Evolutionary conservation across 2,797 vertebrate genomes (phyloP), one percentile per base, ranked within the genome.

Genomic region (Cynopterus sphinx): DNA sequence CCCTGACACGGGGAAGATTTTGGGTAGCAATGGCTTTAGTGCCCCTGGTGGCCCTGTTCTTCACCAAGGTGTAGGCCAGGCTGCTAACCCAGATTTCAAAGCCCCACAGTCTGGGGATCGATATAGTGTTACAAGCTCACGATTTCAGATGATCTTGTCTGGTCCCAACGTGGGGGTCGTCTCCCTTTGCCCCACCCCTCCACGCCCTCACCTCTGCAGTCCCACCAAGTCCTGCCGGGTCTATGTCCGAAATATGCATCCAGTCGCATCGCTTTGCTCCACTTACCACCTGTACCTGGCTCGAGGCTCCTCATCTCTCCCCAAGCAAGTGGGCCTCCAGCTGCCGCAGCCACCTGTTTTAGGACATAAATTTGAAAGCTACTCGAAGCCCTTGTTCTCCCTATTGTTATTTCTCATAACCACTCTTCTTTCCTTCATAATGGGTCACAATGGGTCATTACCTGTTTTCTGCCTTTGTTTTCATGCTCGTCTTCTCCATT

Each of bases 241-340:
- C 17, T 39, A 0, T 79, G 19, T 65, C 46, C 24, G 41, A 81
- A 91, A 51, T 28, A 61, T 9, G 39, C 5, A 19, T 24, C 63
- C 17, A 6, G 0, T 13, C 0, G 5, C 33, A 28, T 94, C 43
- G 22, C 36, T 43, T n/a, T 0, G 0, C 31, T 9, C 28, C 31
- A 3, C n/a, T 41, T n/a, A 4, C 57, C 36, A 19, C 16, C 17
- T 6, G 46, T 21, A 13, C 21, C 28, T 4, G 53, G 6, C 39
- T 71, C 70, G 39, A 33, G 16, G 31, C 3, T 33, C 4, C 15
- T 17, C 65, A 7, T 59, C 13, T 74, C 22, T 63, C 28, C 26
- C 19, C 16, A 1, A 3, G 36, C 36, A n/a, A 53, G 10, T 9
- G 28, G 17, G 1, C 63, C 57, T 81, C 74, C 28, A 28, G 0